Percentiles rank a stretch among this genome's conserved stretches.
Conservation (phyloP, 2,113 vertebrate species). For the Atrichornis clamosus region DNA sequence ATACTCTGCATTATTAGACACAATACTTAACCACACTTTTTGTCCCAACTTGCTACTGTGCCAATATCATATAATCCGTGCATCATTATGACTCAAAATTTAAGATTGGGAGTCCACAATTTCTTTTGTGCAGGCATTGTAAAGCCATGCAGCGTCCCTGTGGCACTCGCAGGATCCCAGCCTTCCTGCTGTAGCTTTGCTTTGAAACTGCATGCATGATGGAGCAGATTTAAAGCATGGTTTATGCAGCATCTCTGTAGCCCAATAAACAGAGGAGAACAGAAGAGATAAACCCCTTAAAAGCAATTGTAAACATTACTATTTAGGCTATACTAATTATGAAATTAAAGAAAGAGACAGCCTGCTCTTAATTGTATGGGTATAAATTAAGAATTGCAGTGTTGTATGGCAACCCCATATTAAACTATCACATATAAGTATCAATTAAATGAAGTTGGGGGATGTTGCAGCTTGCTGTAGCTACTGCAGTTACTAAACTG, state of each 20-base stretch:
- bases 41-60: not conserved
- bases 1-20: not conserved
- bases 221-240: not conserved
- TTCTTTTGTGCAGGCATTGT: not conserved
- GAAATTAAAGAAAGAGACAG: not conserved
- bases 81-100: not conserved
- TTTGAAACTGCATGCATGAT: not conserved
- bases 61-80: not conserved
- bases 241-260: not conserved
- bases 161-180: not conserved
- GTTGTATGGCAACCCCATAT: not conserved
- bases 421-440: not conserved
- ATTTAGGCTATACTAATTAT: not conserved
- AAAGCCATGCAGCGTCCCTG: fast-evolving
- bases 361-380: not conserved
- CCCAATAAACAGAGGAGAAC: not conserved
- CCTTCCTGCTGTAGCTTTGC: not conserved
- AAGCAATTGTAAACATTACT: not conserved
- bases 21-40: not conserved
- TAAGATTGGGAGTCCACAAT: not conserved
- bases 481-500: not conserved
- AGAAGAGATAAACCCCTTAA: not conserved
- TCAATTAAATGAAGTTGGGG: not conserved
- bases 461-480: not conserved
- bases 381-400: not conserved